Evolutionary conservation across 2,888 invertebrate genomes (phyloP).

Genomic region (Actias luna): DNA sequence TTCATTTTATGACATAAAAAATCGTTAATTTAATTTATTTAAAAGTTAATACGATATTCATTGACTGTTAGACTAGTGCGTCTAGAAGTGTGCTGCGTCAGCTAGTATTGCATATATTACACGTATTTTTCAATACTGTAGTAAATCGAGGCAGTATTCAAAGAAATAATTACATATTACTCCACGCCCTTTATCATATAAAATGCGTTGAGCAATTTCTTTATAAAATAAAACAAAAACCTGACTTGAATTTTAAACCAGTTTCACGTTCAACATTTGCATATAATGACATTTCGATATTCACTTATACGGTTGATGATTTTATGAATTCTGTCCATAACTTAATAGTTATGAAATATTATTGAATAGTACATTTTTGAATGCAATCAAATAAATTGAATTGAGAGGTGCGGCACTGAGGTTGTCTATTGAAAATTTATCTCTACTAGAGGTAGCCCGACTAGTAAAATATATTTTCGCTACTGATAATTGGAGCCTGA

Average conservation of each 20-base stretch:
- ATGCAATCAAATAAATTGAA: neutral
- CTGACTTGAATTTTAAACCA: neutral
- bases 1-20: neutral
- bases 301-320: neutral
- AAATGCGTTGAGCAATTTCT: neutral
- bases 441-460: no score
- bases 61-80: no score
- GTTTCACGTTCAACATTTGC: constrained; percentile 2
- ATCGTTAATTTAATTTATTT: neutral
- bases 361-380: neutral
- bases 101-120: neutral
- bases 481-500: no score
- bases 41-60: no score
- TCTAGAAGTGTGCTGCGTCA: no score
- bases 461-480: no score
- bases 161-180: neutral
- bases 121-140: no score
- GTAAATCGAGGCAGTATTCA: neutral
- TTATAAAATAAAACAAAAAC: neutral
- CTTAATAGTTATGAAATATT: neutral
- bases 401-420: neutral
- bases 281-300: neutral
- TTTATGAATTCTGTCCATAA: neutral
- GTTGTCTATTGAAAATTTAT: no score
- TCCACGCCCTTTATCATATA: neutral